Conservation (phyloP, 2,797 vertebrate species). For the Gallinago stenura region DNA sequence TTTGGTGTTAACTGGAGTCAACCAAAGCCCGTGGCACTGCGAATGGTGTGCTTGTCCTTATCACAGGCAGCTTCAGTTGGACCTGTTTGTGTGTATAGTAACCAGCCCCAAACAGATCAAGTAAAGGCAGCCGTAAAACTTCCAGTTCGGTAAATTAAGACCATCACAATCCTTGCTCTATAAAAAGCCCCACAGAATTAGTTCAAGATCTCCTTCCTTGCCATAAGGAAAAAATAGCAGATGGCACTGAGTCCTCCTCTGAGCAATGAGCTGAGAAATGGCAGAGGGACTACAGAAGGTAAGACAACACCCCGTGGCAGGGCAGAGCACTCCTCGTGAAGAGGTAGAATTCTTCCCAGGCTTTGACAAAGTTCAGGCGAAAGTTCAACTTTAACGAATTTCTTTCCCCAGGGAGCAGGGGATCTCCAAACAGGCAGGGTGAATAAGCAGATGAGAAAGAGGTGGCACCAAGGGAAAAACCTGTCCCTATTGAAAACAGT, state of each 20-base stretch:
- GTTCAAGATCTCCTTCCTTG: conserved; percentile 23
- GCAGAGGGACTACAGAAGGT: neutral
- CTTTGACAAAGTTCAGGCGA: neutral
- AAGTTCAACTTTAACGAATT: neutral
- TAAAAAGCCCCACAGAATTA: conserved; percentile 43
- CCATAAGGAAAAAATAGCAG: conserved; percentile 42
- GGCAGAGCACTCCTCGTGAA: neutral
- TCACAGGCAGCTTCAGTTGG: neutral
- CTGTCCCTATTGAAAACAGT: neutral
- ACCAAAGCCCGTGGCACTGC: neutral
- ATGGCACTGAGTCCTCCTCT: neutral
- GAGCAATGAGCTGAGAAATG: neutral
- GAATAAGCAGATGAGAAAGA: neutral
- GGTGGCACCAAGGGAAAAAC: neutral
- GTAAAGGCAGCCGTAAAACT: neutral
- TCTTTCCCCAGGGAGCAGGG: neutral
- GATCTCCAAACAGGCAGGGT: neutral
- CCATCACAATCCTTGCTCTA: conserved; percentile 26
- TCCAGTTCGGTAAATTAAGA: conserved; percentile 1
- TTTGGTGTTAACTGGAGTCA: neutral
- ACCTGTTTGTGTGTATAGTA: neutral
- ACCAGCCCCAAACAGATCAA: neutral
- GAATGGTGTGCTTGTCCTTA: neutral
- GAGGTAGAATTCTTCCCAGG: neutral
- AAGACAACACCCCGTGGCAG: conserved; percentile 3